phyloP scores from a whole-genome alignment of 2,113 vertebrate genomes.

The Paramisgurnus dabryanus region DNA sequence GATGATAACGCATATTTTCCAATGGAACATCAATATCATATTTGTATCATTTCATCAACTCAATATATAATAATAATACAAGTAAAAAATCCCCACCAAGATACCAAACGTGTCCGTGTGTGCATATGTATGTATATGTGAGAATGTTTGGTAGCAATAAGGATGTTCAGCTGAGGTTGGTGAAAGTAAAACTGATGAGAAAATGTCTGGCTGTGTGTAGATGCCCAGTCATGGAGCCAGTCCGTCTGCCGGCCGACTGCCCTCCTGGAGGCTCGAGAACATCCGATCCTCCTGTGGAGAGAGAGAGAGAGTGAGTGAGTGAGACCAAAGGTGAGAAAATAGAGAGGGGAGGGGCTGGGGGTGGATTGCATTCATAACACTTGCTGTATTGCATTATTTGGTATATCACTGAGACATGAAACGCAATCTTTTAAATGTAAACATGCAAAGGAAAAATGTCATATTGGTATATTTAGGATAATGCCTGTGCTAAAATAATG shows the following conservation, averaged over 20 bases:
- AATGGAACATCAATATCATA: no score
- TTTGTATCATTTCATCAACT: no score
- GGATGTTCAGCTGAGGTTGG: constrained; percentile 55
- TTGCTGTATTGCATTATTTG: constrained; percentile 10
- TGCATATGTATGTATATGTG: constrained; percentile 9
- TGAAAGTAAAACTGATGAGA: constrained; percentile 58
- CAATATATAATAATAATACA: no score
- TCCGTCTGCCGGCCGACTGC: constrained; percentile 68
- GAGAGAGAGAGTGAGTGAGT: constrained; percentile 41
- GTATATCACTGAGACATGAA: background rate
- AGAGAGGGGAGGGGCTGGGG: constrained; percentile 14
- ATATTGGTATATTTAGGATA: no score
- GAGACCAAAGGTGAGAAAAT: constrained; percentile 18
- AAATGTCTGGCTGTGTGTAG: constrained; percentile 68
- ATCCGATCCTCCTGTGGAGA: constrained; percentile 63
- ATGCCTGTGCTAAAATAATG: no score
- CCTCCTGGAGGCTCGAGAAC: constrained; percentile 65
- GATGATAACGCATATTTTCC: background rate
- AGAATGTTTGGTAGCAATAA: constrained; percentile 37
- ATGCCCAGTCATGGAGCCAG: constrained; percentile 71
- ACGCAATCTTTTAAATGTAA: no score
- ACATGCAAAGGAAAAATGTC: background rate
- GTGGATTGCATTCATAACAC: background rate
- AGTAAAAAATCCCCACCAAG: no score
- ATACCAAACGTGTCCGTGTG: constrained; percentile 42